phyloP scores from a whole-genome alignment of 2,797 vertebrate species.

The Rhinatrema bivittatum region DNA sequence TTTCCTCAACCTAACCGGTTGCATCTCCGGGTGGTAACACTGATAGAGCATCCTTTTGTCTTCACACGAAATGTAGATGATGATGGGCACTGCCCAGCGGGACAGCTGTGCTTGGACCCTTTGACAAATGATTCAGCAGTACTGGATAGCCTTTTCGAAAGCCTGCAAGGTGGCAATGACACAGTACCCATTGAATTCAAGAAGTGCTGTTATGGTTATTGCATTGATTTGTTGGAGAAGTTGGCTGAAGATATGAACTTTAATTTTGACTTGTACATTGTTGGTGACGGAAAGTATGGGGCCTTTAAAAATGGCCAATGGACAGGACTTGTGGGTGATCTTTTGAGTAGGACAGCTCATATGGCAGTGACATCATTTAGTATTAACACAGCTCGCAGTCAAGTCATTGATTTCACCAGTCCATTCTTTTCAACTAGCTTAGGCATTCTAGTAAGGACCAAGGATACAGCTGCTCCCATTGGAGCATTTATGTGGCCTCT shows the following conservation, averaged over 20 bases:
- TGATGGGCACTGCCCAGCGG: conserved; percentile 87
- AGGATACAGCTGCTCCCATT: conserved; percentile 90
- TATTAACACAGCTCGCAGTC: conserved; percentile 92
- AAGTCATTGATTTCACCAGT: conserved; percentile 95
- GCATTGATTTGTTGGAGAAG: conserved; percentile 90
- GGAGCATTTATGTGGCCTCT: conserved; percentile 98
- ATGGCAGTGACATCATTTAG: conserved; percentile 94
- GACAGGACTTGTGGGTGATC: conserved; percentile 91
- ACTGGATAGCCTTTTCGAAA: conserved; percentile 74
- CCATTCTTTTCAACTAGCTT: conserved; percentile 97
- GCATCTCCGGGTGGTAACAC: conserved; percentile 85
- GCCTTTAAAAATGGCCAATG: conserved; percentile 88
- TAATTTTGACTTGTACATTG: conserved; percentile 90
- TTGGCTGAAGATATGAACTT: conserved; percentile 94
- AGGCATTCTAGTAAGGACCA: conserved; percentile 90
- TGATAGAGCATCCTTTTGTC: conserved; percentile 94
- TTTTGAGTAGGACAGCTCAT: conserved; percentile 85
- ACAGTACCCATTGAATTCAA: conserved; percentile 75
- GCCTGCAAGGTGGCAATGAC: conserved; percentile 70
- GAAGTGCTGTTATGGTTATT: conserved; percentile 96
- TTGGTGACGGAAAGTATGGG: conserved; percentile 93
- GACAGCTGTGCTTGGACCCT: conserved; percentile 86
- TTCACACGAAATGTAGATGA: conserved; percentile 93
- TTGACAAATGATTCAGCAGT: conserved; percentile 78
- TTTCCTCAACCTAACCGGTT: conserved; percentile 59